These are phyloP conservation scores for Heliconius hermathena DNA, from an alignment of 1,140 invertebrate species.

Conservation along the genomic window DNA sequence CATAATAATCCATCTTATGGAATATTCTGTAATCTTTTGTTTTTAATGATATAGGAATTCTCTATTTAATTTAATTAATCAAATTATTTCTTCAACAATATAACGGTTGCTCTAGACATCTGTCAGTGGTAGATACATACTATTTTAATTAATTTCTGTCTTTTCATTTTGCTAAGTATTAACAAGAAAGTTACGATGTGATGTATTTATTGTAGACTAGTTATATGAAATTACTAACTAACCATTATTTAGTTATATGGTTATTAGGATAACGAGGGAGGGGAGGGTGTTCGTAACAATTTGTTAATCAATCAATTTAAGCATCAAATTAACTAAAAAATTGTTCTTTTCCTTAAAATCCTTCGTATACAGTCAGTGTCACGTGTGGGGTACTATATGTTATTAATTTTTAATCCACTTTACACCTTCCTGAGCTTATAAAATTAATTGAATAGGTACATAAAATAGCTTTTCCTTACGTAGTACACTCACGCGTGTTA, in stretches of 20 bases:
- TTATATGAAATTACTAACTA: not conserved
- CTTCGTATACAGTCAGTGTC: not conserved
- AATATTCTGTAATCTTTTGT: not conserved
- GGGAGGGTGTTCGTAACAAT: too few species aligned
- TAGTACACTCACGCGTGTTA: not conserved
- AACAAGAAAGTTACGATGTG: not conserved
- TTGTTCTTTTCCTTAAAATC: not conserved
- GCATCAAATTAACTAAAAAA: not conserved
- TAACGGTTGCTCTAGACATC: constrained; percentile 2
- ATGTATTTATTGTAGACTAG: not conserved
- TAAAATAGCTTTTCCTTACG: not conserved
- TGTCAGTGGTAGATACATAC: not conserved
- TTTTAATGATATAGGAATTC: not conserved
- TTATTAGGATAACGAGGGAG: not conserved
- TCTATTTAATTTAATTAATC: not conserved
- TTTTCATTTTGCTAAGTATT: not conserved
- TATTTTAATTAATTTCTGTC: not conserved
- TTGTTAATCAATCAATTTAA: not conserved
- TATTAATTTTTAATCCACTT: not conserved
- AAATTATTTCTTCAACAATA: not conserved
- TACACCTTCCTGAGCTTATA: not conserved
- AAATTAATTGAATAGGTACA: not conserved
- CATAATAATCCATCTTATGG: not conserved
- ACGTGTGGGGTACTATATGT: not conserved
- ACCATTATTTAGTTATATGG: not conserved